Percentiles rank a stretch among this genome's conserved stretches.
phyloP scores from a whole-genome alignment of 2,797 vertebrate species.

The Protonibea diacanthus region DNA sequence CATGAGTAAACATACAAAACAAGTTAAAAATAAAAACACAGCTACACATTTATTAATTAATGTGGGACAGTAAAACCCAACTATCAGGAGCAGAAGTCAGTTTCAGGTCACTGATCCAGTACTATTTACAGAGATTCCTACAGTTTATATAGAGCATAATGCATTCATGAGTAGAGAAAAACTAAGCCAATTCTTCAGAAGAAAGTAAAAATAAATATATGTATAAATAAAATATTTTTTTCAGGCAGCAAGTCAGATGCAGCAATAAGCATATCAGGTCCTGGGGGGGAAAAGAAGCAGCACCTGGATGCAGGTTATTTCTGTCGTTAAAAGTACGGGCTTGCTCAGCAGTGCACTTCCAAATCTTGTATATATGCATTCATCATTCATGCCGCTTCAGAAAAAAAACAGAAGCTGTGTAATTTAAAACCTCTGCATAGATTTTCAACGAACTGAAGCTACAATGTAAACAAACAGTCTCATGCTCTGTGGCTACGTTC shows the following conservation, averaged over 20 bases:
- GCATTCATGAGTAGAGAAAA: background rate
- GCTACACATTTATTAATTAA: background rate
- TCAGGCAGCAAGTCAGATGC: conserved; percentile 45
- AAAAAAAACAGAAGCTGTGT: conserved; percentile 14
- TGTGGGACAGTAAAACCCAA: background rate
- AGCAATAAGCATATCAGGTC: conserved; percentile 24
- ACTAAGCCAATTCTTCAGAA: background rate
- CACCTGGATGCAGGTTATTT: conserved; percentile 46
- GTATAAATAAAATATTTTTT: background rate
- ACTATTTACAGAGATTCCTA: background rate
- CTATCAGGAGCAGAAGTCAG: background rate
- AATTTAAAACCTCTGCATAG: conserved; percentile 15
- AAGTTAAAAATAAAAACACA: background rate
- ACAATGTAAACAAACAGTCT: conserved; percentile 34
- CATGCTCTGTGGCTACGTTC: conserved; percentile 54
- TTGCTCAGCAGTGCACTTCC: conserved; percentile 33
- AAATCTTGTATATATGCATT: conserved; percentile 4
- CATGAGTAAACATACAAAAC: background rate
- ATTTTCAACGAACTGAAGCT: conserved; percentile 30
- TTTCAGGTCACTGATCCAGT: background rate
- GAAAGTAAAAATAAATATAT: background rate
- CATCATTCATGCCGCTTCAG: conserved; percentile 51
- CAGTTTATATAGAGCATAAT: background rate
- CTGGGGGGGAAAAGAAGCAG: conserved; percentile 26
- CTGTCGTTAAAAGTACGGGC: background rate